phyloP scores from a whole-genome alignment of 2,797 vertebrate genomes.

The Bradypodion pumilum region DNA sequence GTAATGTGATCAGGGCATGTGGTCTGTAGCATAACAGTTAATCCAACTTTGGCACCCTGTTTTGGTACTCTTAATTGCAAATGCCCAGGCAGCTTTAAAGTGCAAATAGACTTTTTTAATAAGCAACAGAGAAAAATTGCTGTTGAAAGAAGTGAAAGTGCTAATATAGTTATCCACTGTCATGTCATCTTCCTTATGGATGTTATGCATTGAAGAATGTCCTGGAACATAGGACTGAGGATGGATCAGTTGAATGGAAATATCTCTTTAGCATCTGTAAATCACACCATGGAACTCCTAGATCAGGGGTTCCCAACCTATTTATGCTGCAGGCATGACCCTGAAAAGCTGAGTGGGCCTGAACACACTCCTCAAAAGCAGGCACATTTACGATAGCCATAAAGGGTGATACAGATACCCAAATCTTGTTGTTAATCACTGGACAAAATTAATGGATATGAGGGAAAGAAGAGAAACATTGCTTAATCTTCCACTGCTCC shows the following conservation, averaged over 20 bases:
- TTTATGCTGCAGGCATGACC: too few relatives aligned
- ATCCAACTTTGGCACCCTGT: not conserved
- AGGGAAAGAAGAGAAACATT: not conserved
- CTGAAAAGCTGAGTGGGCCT: too few relatives aligned
- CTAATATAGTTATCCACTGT: not conserved
- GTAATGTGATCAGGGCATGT: not conserved
- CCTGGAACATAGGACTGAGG: not conserved
- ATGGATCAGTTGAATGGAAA: constrained; percentile 6
- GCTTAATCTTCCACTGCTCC: not conserved
- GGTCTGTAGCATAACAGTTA: not conserved
- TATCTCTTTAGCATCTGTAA: constrained; percentile 22
- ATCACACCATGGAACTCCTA: constrained; percentile 6
- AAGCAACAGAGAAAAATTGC: not conserved
- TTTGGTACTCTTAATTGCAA: constrained; percentile 7
- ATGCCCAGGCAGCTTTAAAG: not conserved
- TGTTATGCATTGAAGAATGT: constrained; percentile 7
- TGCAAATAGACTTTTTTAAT: not conserved
- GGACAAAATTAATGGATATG: not conserved
- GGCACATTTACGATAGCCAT: too few relatives aligned
- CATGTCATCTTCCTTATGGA: constrained; percentile 5
- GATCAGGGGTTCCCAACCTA: too few relatives aligned
- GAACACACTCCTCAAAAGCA: too few relatives aligned
- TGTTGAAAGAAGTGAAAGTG: constrained; percentile 1
- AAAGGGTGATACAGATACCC: not conserved
- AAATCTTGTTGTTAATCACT: not conserved